phyloP scores from a whole-genome alignment of 2,797 vertebrate genomes.

The Crocidura indochinensis region DNA sequence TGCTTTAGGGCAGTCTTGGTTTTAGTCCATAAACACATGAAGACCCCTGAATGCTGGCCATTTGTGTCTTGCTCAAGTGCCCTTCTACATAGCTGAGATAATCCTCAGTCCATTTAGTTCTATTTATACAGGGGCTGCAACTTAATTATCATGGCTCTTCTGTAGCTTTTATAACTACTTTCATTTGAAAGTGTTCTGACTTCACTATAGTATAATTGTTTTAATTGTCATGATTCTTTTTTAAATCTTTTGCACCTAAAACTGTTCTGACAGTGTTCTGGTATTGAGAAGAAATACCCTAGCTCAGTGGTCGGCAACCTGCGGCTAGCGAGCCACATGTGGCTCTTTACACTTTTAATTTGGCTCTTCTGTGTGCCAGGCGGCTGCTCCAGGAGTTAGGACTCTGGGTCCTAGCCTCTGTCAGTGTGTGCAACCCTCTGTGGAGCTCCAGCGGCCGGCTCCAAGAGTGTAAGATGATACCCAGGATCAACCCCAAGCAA shows the following conservation, averaged over 20 bases:
- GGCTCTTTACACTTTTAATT: too few relatives aligned
- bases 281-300: neutral
- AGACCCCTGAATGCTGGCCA: accelerated
- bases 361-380: too few relatives aligned
- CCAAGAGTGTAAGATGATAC: too few relatives aligned
- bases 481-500: too few relatives aligned
- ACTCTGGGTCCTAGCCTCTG: too few relatives aligned
- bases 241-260: neutral
- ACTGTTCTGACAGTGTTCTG: neutral
- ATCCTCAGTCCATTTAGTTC: neutral
- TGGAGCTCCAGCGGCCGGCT: too few relatives aligned
- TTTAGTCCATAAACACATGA: neutral
- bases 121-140: neutral
- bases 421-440: too few relatives aligned
- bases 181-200: neutral
- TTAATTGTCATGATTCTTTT: too few relatives aligned
- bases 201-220: neutral
- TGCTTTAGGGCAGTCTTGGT: neutral
- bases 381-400: too few relatives aligned
- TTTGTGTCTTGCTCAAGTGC: accelerated
- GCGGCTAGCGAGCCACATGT: too few relatives aligned
- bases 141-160: neutral
- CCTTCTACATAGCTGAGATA: neutral
- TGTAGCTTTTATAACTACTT: neutral
- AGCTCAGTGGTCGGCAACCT: too few relatives aligned